Evolutionary conservation across 1,140 invertebrate genomes (phyloP).

Genomic region (Heterodera schachtii): DNA sequence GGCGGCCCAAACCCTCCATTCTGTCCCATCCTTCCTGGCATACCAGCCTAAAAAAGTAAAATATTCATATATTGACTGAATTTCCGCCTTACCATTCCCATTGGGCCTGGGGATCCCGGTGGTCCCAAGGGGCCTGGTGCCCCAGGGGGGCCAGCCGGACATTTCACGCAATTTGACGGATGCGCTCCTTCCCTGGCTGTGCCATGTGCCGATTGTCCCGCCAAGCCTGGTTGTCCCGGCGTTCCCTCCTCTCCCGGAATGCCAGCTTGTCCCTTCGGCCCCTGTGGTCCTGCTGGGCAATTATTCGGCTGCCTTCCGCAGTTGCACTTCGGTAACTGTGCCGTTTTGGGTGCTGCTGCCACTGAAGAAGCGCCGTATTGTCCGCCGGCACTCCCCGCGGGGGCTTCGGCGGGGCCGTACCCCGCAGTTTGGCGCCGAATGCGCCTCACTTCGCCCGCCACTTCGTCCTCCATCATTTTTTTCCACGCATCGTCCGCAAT

Average conservation of each 20-base stretch:
- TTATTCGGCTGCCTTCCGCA: conserved; percentile 45
- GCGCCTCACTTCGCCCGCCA: not conserved
- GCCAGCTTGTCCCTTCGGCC: conserved; percentile 29
- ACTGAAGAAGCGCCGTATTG: conserved; percentile 2
- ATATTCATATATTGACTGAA: not conserved
- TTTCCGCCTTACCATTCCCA: conserved; percentile 22
- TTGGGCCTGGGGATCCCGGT: conserved; percentile 32
- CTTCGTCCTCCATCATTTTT: conserved; percentile 48
- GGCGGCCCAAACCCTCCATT: conserved; percentile 24
- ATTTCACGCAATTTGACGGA: conserved; percentile 36
- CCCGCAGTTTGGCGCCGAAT: conserved; percentile 7
- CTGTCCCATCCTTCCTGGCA: conserved; percentile 42
- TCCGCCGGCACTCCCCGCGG: conserved; percentile 39
- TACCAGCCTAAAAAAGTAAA: conserved; percentile 32
- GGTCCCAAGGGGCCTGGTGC: conserved; percentile 19
- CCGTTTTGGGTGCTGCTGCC: not conserved
- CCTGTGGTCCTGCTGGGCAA: conserved; percentile 42
- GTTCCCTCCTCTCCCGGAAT: conserved; percentile 39
- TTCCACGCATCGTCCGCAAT: conserved; percentile 55
- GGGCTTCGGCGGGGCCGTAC: conserved; percentile 30
- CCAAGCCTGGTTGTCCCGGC: conserved; percentile 36
- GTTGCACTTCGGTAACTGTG: conserved; percentile 23
- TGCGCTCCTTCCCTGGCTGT: conserved; percentile 8
- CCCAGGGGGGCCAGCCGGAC: conserved; percentile 45
- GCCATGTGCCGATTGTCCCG: conserved; percentile 24